These are phyloP conservation scores for Lordiphosa andalusiaca DNA, from an alignment of 2,888 invertebrate species.

Conservation along the genomic window DNA sequence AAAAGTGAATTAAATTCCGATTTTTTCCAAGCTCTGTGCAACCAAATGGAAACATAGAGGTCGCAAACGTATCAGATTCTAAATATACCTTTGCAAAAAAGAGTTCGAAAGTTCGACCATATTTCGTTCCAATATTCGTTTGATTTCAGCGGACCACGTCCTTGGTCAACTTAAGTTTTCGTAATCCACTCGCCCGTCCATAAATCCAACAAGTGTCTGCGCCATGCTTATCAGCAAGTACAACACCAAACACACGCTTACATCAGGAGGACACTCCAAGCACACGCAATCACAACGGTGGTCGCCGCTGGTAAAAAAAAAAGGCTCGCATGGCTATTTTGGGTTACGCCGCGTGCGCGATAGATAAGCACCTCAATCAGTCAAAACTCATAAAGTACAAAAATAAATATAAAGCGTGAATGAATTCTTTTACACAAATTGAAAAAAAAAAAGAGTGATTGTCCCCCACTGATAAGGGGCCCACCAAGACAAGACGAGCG, in stretches of 20 bases:
- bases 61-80: too few species aligned
- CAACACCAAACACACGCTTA: neutral
- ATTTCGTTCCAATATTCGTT: too few species aligned
- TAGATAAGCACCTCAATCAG: slow-evolving; percentile 63
- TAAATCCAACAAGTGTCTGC: slow-evolving; percentile 3
- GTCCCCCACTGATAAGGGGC: slow-evolving; percentile 59
- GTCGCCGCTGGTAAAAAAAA: too few species aligned
- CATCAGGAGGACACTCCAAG: too few species aligned
- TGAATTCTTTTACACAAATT: slow-evolving; percentile 70
- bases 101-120: too few species aligned
- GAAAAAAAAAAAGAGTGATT: slow-evolving; percentile 65
- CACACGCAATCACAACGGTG: too few species aligned
- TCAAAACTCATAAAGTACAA: slow-evolving; percentile 55
- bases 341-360: slow-evolving; percentile 28
- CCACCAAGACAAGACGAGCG: slow-evolving; percentile 22
- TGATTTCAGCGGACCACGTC: too few species aligned
- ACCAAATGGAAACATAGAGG: too few species aligned
- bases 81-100: too few species aligned
- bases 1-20: too few species aligned
- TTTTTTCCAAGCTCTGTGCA: too few species aligned
- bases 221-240: slow-evolving; percentile 18
- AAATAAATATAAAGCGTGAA: slow-evolving; percentile 48
- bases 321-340: slow-evolving; percentile 26
- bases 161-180: too few species aligned
- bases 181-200: neutral